Evolutionary conservation across 2,797 vertebrate species (phyloP), one percentile per base, ranked within the genome.

Genomic region (Mormyrus hasselquistii): DNA sequence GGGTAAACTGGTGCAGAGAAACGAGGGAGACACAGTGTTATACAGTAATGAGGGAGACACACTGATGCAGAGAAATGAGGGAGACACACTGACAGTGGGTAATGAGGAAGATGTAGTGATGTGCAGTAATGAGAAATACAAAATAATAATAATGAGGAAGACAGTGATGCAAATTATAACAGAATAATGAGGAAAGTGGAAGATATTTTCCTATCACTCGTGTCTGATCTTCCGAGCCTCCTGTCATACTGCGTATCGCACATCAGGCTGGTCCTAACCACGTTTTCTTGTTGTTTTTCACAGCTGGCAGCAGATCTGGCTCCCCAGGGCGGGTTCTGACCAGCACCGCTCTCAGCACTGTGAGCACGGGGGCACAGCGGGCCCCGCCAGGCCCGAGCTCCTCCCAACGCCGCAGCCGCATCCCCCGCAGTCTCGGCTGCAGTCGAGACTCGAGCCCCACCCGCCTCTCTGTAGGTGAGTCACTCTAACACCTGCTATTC

Each of bases 361-460:
- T 99, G 96, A 98, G 95, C 95, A 96, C 97, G 0, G 97, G 97
- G 89, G 95, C 97, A 89, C 98, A 98, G 90, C 95, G 98, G 88
- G 97, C 97, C 22, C 93, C 98, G 86, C 95, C 96, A 1, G 97
- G 94, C 88, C 91, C 95, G 49, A 90, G 94, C 4, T 91, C 97
- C 0, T 95, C 96, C 29, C 97, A 96, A 84, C 97, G 98, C 59
- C 96, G 97, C 89, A 99, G 98, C 95, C 97, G 98, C 92, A 99
- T 99, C 91, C 98, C 98, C 0, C 96, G 98, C 89, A 99, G 98
- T 93, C 98, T 99, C 93, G 98, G 98, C 65, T 99, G 98, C 93
- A 99, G 98, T 93, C 96, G 98, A 92, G 98, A 99, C 95, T 98
- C 98, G 0, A 99, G 98, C 91, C 98, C 98, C 53, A 99, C 98